Conservation (phyloP, 2,113 vertebrate genomes). For the Benitochromis conjunctus region DNA sequence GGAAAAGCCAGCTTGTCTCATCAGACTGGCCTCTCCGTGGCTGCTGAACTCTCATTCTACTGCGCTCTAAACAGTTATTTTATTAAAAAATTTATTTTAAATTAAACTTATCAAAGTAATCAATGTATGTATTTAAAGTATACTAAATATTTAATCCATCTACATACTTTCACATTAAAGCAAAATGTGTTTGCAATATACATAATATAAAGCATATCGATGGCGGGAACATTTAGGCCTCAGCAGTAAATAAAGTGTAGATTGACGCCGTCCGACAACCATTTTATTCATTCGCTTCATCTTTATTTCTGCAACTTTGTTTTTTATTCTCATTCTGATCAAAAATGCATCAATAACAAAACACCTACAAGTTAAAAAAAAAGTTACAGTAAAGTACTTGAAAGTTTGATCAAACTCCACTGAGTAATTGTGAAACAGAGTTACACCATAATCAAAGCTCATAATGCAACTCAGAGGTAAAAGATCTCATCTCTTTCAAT, state of each 20-base stretch:
- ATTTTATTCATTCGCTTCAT: background rate
- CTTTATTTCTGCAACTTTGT: background rate
- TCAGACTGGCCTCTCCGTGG: conserved; percentile 9
- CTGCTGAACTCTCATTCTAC: background rate
- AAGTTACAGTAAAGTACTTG: background rate
- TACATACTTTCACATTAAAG: background rate
- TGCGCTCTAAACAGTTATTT: background rate
- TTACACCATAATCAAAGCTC: background rate
- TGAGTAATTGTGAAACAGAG: background rate
- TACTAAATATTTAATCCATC: background rate
- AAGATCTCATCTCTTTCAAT: background rate
- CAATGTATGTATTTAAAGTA: background rate
- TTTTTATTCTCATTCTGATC: background rate
- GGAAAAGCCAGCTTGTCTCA: conserved; percentile 5
- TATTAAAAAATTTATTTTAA: background rate
- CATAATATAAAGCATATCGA: background rate
- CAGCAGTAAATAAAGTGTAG: background rate
- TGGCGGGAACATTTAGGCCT: background rate
- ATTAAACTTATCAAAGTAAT: background rate
- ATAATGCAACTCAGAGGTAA: background rate
- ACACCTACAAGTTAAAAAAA: background rate
- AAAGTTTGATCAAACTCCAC: background rate
- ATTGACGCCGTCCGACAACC: background rate
- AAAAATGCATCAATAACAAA: background rate
- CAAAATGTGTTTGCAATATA: background rate